Evolutionary conservation across 2,797 vertebrate species (phyloP).

Genomic region (Phataginus tricuspis): DNA sequence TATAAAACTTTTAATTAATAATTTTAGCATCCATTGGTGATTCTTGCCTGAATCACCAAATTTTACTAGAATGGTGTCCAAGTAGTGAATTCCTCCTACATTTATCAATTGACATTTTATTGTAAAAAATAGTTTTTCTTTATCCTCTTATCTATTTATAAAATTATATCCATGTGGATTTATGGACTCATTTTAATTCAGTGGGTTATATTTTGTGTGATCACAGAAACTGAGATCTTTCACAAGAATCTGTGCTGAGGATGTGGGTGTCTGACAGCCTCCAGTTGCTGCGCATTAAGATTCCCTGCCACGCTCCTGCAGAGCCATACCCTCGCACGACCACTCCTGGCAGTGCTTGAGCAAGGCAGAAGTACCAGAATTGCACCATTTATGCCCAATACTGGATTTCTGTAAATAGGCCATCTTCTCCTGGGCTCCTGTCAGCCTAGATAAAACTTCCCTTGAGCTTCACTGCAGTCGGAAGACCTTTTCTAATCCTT

Average conservation of each 20-base stretch:
- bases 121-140: not conserved
- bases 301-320: not conserved
- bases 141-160: not conserved
- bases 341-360: not conserved
- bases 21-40: not conserved
- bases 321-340: not conserved
- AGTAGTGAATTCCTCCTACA: not conserved
- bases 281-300: not conserved
- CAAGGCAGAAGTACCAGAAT: not conserved
- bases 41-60: not conserved
- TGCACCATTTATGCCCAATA: not conserved
- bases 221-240: not conserved
- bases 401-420: not conserved
- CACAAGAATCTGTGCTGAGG: not conserved
- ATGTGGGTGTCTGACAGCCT: not conserved
- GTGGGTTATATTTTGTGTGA: not conserved
- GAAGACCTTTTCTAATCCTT: not conserved
- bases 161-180: not conserved
- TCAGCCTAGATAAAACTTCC: not conserved
- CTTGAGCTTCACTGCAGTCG: not conserved
- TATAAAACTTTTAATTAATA: not conserved
- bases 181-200: not conserved
- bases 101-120: constrained; percentile 14
- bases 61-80: not conserved
- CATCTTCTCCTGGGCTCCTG: not conserved